phyloP scores from a whole-genome alignment of 2,797 vertebrate species.

The Geotrypetes seraphini region DNA sequence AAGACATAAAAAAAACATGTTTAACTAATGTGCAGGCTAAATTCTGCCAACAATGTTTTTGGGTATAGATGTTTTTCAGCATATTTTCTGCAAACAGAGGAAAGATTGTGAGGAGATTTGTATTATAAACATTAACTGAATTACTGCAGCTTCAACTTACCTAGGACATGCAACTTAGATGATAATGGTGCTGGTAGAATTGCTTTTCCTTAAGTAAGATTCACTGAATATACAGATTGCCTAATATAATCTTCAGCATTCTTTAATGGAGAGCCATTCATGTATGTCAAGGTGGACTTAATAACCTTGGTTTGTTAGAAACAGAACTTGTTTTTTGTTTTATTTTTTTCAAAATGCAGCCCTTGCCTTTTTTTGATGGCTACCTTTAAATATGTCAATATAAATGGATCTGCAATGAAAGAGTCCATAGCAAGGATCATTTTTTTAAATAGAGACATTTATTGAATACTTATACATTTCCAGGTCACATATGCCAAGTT shows the following conservation, averaged over 20 bases:
- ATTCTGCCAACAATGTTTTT: too few relatives aligned
- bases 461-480: not conserved
- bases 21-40: not conserved
- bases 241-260: conserved; percentile 11
- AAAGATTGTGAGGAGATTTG: not conserved
- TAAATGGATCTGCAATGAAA: conserved; percentile 5
- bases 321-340: conserved; percentile 8
- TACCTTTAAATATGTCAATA: conserved; percentile 13
- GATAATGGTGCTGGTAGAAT: not conserved
- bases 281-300: conserved; percentile 9
- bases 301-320: not conserved
- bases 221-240: conserved; percentile 7
- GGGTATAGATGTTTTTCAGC: not conserved
- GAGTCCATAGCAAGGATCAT: not conserved
- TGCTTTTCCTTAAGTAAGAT: conserved; percentile 1
- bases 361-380: conserved; percentile 1
- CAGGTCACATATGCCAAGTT: too few relatives aligned
- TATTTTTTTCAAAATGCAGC: not conserved
- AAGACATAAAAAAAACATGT: conserved; percentile 7
- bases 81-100: not conserved
- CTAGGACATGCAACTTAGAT: conserved; percentile 1
- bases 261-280: conserved; percentile 7
- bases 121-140: not conserved
- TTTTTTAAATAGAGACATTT: not conserved
- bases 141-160: not conserved